Evolutionary conservation across 1,140 invertebrate species (phyloP).

Genomic region (Aphaenogaster floridana): DNA sequence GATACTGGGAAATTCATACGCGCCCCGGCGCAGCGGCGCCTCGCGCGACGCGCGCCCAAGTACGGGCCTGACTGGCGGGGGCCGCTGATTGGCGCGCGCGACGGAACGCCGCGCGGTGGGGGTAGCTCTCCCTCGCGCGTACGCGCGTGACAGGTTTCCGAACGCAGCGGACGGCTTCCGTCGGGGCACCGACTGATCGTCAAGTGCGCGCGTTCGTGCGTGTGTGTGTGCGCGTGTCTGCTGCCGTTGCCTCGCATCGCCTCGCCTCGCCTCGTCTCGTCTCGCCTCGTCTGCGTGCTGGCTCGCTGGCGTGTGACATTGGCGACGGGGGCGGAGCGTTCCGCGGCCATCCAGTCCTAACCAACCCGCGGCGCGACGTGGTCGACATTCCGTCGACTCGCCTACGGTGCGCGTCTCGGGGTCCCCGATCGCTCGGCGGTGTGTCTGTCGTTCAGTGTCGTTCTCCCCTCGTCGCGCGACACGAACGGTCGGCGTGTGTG

Average conservation of each 20-base stretch:
- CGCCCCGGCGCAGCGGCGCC: not conserved
- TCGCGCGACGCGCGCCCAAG: not conserved
- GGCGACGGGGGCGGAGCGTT: slow-evolving; percentile 76
- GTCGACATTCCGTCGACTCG: slow-evolving; percentile 75
- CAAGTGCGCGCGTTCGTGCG: too few relatives aligned
- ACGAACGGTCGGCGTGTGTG: slow-evolving; percentile 8
- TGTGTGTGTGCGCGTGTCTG: not conserved
- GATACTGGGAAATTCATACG: not conserved
- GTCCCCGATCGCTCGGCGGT: slow-evolving; percentile 41
- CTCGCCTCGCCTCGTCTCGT: not conserved
- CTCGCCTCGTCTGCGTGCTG: slow-evolving; percentile 3
- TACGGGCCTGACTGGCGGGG: not conserved
- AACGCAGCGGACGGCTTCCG: slow-evolving; percentile 28
- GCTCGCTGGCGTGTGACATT: slow-evolving; percentile 67
- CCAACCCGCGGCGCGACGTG: slow-evolving; percentile 75
- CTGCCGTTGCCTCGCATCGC: slow-evolving; percentile 5
- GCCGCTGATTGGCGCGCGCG: not conserved
- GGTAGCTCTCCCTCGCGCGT: not conserved
- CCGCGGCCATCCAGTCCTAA: slow-evolving; percentile 75
- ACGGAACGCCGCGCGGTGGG: not conserved
- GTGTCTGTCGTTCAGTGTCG: slow-evolving; percentile 2
- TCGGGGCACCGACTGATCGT: too few relatives aligned
- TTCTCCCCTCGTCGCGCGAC: slow-evolving; percentile 34
- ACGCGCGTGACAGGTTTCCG: slow-evolving; percentile 53
- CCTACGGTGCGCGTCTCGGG: slow-evolving; percentile 66